Conservation (phyloP, 2,113 vertebrate species). For the Petaurus breviceps region DNA sequence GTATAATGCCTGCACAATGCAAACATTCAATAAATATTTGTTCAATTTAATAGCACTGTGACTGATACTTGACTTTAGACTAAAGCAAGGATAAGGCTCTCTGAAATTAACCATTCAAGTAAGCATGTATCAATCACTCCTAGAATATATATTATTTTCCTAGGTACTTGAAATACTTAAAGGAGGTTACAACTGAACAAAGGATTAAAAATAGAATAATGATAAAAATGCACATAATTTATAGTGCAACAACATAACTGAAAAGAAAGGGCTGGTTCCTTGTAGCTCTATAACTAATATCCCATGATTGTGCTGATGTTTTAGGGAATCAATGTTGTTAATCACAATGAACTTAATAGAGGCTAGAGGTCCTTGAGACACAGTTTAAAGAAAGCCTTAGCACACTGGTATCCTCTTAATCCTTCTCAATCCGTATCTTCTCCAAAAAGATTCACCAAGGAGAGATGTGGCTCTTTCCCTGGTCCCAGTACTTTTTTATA, state of each 20-base stretch:
- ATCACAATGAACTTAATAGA: neutral
- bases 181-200: neutral
- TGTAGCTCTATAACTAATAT: neutral
- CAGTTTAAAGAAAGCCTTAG: conserved; percentile 34
- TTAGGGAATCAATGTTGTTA: neutral
- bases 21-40: neutral
- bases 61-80: neutral
- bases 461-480: neutral
- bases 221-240: conserved; percentile 7
- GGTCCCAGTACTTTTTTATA: conserved; percentile 35
- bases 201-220: conserved; percentile 43
- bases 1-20: neutral
- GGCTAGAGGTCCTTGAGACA: conserved; percentile 13
- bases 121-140: neutral
- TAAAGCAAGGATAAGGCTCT: neutral
- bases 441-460: neutral
- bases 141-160: neutral
- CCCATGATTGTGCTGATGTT: neutral
- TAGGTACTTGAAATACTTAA: conserved; percentile 15
- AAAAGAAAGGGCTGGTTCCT: neutral
- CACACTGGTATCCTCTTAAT: conserved; percentile 16
- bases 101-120: neutral
- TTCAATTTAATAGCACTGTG: neutral
- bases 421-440: conserved; percentile 33
- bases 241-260: neutral